A percentile compares a stretch with the other conserved stretches of the same genome.
Evolutionary conservation across 2,888 invertebrate genomes (phyloP).

Genomic region (Drosophila paranaensis): DNA sequence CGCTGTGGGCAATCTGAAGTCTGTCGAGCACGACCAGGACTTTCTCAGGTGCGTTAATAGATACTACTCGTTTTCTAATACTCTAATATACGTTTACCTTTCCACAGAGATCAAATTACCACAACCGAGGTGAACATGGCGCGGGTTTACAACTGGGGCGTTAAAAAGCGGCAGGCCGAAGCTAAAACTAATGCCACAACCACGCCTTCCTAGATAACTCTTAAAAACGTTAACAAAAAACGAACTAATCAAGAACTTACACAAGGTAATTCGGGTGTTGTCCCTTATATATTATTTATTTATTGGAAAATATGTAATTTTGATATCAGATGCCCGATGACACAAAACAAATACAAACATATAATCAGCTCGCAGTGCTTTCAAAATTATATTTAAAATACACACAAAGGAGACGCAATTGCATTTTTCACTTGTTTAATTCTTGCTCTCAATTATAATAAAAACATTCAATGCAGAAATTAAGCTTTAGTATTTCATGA

Average conservation of each 20-base stretch:
- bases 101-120: conserved; percentile 95
- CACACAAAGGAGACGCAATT: conserved; percentile 20
- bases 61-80: background rate
- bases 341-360: conserved; percentile 3
- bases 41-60: conserved; percentile 90
- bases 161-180: conserved; percentile 93
- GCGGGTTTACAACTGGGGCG: conserved; percentile 98
- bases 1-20: conserved; percentile 92
- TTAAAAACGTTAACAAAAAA: conserved; percentile 12
- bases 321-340: conserved; percentile 19
- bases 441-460: conserved; percentile 59
- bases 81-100: background rate
- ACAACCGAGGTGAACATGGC: conserved; percentile 99
- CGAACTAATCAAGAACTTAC: conserved; percentile 25
- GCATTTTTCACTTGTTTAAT: conserved; percentile 49
- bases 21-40: conserved; percentile 96
- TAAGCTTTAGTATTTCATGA: background rate
- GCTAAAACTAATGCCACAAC: conserved; percentile 84
- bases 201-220: conserved; percentile 50
- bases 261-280: conserved; percentile 30
- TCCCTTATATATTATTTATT: conserved; percentile 65
- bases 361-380: conserved; percentile 44
- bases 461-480: conserved; percentile 31
- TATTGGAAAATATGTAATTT: conserved; percentile 45
- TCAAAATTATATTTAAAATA: conserved; percentile 31